Base-by-base conservation (phyloP, 2,888 invertebrate species). In the Stratiomys singularior region DNA sequence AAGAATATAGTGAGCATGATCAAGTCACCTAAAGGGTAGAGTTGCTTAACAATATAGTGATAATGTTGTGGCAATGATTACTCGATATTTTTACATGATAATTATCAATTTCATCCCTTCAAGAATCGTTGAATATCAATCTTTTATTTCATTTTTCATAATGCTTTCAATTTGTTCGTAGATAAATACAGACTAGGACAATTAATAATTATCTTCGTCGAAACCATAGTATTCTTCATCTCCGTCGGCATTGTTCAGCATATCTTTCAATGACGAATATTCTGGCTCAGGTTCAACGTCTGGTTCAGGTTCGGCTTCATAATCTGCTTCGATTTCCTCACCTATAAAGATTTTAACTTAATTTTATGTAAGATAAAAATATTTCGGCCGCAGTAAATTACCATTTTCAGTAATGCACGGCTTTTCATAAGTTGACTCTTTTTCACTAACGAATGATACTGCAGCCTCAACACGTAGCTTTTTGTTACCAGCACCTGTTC, bases 181-280 rank as follows among this genome's bases (percentile, higher is more conserved):
- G 9, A 37, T 37, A 37, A 37, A 37, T 9, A 37, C 37, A 9
- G 15, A 52, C 4, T 15, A 52, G 15, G 23, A 4, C 23, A 60
- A 25, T 56, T 81, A 84, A 77, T 88, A 89, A 84, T 90, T 90
- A 77, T 93, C 93, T 80, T 94, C 93, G 77, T 93, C 93, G 80
- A 91, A 92, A 76, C 90, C 92, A 81, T 92, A 93, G 67, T 92
- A 91, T 9, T 90, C 90, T 30, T 92, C 91, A 15, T 91, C 91
- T 23, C 91, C 90, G 21, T 90, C 91, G n/a, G 89, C 89, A 77
- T 90, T 89, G 81, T 92, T 92, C 46, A 91, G 83, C 88, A 91
- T 89, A 77, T 90, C 89, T 15, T 90, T 89, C 0, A 91, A 84
- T 0, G 91, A 90, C 56, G 84, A 84, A 78, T 90, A 83, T 82